Conservation (phyloP, 2,797 vertebrate species). For the Cephalopachus bancanus region DNA sequence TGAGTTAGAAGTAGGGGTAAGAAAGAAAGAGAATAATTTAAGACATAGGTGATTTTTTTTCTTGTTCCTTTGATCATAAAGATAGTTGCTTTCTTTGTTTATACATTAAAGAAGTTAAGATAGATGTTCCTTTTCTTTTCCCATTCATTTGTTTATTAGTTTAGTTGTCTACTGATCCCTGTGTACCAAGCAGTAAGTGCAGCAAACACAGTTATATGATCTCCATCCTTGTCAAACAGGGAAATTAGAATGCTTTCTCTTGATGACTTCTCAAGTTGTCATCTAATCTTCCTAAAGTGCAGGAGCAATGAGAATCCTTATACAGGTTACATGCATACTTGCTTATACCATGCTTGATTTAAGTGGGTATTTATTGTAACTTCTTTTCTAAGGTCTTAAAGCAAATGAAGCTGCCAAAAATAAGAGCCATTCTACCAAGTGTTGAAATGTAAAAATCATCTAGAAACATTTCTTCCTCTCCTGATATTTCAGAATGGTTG, state of each 20-base stretch:
- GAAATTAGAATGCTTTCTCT: not conserved
- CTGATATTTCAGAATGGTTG: not conserved
- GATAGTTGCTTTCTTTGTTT: not conserved
- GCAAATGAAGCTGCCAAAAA: not conserved
- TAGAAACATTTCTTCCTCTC: not conserved
- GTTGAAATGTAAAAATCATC: not conserved
- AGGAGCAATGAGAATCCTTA: not conserved
- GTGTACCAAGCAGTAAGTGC: not conserved
- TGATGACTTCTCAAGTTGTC: not conserved
- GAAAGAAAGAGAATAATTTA: slow-evolving; percentile 26
- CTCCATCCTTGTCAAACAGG: not conserved
- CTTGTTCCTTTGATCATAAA: not conserved
- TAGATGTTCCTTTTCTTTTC: not conserved
- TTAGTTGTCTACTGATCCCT: not conserved
- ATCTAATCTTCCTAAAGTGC: not conserved
- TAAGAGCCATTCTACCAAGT: not conserved
- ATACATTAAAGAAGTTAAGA: not conserved
- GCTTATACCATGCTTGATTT: not conserved
- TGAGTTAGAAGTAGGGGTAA: not conserved
- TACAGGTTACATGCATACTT: not conserved
- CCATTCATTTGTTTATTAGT: not conserved
- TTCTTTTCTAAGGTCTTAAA: slow-evolving; percentile 42
- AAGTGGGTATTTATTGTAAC: not conserved
- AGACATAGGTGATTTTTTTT: not conserved
- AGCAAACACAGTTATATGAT: not conserved